Evolutionary conservation across 2,888 invertebrate genomes (phyloP), one percentile per base, ranked within the genome.

Genomic region (Pseudococcus jackbeardsleyi): DNA sequence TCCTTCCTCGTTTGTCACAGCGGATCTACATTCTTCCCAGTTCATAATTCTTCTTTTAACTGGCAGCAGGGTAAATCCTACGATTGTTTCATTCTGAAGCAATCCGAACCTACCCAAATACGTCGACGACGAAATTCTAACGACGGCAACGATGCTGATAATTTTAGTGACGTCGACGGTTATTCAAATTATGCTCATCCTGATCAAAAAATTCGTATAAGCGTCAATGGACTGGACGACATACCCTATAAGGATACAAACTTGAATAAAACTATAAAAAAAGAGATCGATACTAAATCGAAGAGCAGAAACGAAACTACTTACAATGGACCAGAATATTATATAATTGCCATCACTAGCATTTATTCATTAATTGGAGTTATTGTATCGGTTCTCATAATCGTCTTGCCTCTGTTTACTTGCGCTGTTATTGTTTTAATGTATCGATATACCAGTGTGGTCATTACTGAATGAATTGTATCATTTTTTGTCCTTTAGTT

Each of bases 321-420:
- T 1, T 26, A 82, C 19, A 5, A 82, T 22, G 46, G 79, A 12
- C 79, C 79, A 46, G 19, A 82, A 82, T 82, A 82, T 19, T 54
- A 88, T 26, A 42, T 88, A 15, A 17, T 88, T 17, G 79, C 82
- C 12, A 54, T 88, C 26, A 46, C 48, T 26, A 50, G 22, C 19
- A 88, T 88, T 82, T 88, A 88, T n/a, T 22, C 88, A 9, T 19
- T 88, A 82, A 82, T 88, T 7, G 88, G 88, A n/a, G 15, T 88
- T 8, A 59, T 59, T 79, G 19, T 82, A 42, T 39, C 39, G n/a
- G 26, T 5, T 15, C 77, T 88, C 8, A 17, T 88, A 17, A 42
- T 88, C 22, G 48, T 82, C 22, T 12, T 88, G 39, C 48, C 88
- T 77, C n/a, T 88, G 33, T 88, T 77, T 33, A 82, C 88, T 33